Evolutionary conservation across 2,888 invertebrate species (phyloP), one percentile per base, ranked within the genome.

Genomic region (Macrosoma leucophasiata): DNA sequence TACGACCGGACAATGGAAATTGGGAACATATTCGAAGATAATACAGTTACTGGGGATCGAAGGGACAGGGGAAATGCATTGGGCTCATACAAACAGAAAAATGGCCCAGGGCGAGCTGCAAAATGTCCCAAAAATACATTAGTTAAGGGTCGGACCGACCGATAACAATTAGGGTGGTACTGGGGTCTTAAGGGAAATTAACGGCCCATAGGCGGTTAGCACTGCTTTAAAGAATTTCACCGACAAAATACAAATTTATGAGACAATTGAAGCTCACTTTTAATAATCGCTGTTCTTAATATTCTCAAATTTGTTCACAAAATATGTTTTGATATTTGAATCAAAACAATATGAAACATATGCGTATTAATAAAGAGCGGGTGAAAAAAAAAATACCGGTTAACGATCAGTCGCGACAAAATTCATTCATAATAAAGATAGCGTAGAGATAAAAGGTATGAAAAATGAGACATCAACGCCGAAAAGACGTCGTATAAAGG

Each of bases 121-220:
- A 76, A 82, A 81, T 82, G 84, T 82, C 77, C 74, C 77, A 60
- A 79, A 82, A 82, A 78, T 76, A 79, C 81, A 84, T 84, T 84
- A 84, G 76, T 79, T 77, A 81, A 71, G 79, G 79, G 77, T 68
- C 65, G 68, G 55, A 49, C 63, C 55, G 59, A 55, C 76, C 75
- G 76, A 79, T 79, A 78, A 79, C 79, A 84, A 84, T 81, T 81
- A 82, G 79, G 79, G 82, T 77, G 75, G 73, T 73, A 72, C 71
- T 62, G 58, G 55, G 63, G 68, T 69, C 74, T 81, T 77, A 76
- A 71, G 65, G 71, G 77, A 79, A 73, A 78, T 79, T 76, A 82
- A 73, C 76, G 67, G 63, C 51, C 65, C 70, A 62, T 60, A 62
- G 61, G 59, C 58, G 59, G 68, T 73, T 72, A 65, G 65, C 74